Conservation (phyloP, 30 jellyfish, hydroid and myxozoan genomes). For the Sanderia malayensis region DNA sequence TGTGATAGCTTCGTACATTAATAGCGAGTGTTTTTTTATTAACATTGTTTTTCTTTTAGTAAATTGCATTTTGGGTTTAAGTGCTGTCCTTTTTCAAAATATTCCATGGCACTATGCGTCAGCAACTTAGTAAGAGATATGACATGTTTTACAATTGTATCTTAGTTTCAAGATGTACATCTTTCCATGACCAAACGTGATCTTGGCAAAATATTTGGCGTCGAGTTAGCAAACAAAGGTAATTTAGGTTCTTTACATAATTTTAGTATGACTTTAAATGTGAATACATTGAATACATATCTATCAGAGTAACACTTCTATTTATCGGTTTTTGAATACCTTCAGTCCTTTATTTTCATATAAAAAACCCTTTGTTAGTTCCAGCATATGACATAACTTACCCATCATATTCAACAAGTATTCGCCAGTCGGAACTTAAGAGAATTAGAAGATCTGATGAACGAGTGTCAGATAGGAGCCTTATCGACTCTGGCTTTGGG, state of each 20-base stretch:
- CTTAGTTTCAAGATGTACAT: constrained; percentile 71
- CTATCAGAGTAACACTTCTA: no score
- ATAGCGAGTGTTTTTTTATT: no score
- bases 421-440: background rate
- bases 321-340: no score
- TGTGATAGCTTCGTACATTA: no score
- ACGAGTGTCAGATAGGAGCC: constrained; percentile 6
- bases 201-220: constrained; percentile 88
- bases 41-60: no score
- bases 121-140: no score
- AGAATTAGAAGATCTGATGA: constrained; percentile 48
- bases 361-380: constrained; percentile 27
- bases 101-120: no score
- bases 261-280: no score
- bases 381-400: constrained; percentile 66
- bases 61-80: background rate
- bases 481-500: constrained; percentile 60
- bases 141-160: background rate
- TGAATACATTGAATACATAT: no score
- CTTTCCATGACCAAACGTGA: constrained; percentile 81
- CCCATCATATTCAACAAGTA: constrained; percentile 28
- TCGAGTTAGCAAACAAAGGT: constrained; percentile 74
- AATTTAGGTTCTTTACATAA: background rate
- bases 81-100: background rate
- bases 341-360: no score